Conservation (phyloP, 1,140 invertebrate genomes). For the Venturia canescens region DNA sequence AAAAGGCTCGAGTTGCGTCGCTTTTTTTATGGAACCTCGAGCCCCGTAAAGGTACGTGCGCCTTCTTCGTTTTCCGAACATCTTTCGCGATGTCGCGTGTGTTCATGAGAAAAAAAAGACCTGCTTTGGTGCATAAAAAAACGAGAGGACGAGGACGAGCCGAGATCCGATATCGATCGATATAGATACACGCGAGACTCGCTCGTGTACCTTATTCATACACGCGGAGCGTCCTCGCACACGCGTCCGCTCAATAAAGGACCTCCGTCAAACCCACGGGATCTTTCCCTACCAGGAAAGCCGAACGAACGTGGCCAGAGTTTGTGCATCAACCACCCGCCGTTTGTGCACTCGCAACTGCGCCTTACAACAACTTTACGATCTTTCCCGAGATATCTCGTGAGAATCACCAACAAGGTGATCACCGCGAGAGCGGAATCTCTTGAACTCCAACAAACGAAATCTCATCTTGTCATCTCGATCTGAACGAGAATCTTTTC, state of each 20-base stretch:
- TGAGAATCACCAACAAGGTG: slow-evolving; percentile 15
- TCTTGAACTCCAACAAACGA: slow-evolving; percentile 10
- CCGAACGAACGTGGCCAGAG: not conserved
- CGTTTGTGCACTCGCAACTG: slow-evolving; percentile 1
- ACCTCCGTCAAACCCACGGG: slow-evolving; percentile 16
- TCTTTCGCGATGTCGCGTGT: not conserved
- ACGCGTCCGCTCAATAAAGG: not conserved
- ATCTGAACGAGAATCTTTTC: slow-evolving; percentile 15
- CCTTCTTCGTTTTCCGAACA: not conserved
- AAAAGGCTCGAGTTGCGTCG: no score
- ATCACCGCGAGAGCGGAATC: slow-evolving; percentile 4
- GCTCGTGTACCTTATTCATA: not conserved
- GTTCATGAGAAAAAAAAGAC: not conserved
- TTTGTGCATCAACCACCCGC: slow-evolving; percentile 11
- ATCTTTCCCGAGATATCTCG: slow-evolving; percentile 3
- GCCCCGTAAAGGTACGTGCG: not conserved
- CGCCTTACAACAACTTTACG: slow-evolving; percentile 19
- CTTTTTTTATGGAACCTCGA: no score
- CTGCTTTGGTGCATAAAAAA: not conserved
- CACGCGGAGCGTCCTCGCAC: not conserved
- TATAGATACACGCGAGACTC: slow-evolving; percentile 1
- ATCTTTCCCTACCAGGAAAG: not conserved
- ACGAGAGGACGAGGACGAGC: not conserved
- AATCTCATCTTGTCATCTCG: slow-evolving; percentile 24
- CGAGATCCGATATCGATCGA: slow-evolving; percentile 20